Base-by-base conservation (phyloP, 2,113 vertebrate genomes). In the Pachyramphus minor region DNA sequence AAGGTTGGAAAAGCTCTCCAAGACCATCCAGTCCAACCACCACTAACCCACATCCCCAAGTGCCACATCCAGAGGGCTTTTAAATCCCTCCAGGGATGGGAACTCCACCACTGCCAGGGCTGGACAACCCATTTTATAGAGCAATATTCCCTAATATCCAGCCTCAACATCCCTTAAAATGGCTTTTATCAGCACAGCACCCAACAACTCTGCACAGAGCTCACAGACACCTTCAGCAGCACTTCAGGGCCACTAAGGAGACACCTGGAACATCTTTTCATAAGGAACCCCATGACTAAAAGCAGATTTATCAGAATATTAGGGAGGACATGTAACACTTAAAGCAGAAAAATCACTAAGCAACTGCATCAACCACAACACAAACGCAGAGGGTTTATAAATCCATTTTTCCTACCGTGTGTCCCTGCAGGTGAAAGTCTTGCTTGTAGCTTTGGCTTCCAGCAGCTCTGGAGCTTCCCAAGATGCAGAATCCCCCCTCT, bases 261-360 rank as follows among this genome's bases (percentile, higher is more conserved):
- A 18, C 23, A 24, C 9, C 16, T 15, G 2, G 20, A 77, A 49
- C 24, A 41, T 1, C 47, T 12, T 52, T 71, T 21, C 4, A 12
- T 4, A 20, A 66, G 19, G 31, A 71, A 55, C 3, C 3, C 12
- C 69, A 66, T 16, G 17, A 41, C 18, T 24, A 74, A 42, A 78
- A 74, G 3, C 4, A 9, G 5, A 8, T 18, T 58, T 55, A 37
- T 11, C 15, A 28, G 30, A 44, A 42, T 6, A 12, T 18, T 15
- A 25, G 6, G 0, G 3, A 64, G 17, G 12, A 33, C 0, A 50
- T 2, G 5, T 3, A n/a, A 31, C 19, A 4, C 17, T 59, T n/a
- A 24, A 22, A 60, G 33, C 33, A 80, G 68, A 72, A 31, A 56
- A 56, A 37, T 14, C 55, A n/a, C 47, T 6, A 19, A 52, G 7